Evolutionary conservation across 2,888 invertebrate species (phyloP), one percentile per base, ranked within the genome.

Genomic region (Pachymerium ferrugineum): DNA sequence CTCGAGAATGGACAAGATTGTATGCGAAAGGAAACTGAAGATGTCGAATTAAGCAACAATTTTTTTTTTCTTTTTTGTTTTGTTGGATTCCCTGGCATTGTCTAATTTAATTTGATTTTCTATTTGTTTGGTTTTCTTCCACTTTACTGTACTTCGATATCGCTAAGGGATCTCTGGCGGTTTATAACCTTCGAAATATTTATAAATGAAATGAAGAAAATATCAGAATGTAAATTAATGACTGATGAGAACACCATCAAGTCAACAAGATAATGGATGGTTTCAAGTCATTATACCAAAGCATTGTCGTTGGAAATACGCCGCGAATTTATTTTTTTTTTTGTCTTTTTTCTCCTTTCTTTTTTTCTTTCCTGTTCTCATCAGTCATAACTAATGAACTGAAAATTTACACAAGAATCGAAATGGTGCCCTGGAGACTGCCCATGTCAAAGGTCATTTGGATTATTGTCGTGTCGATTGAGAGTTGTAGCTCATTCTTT

Each of bases 21-120:
- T 74, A 74, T 47, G 74, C 74, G 12, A 74, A 73, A 70, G 74
- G 74, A 47, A 74, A 74, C 74, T 74, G 72, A 74, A 28, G 30
- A 16, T 47, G 47, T 47, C 6, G 38, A 38, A n/a, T 38, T 38
- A 47, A 47, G n/a, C n/a, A n/a, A 19, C 22, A 47, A 47, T 47
- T 47, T 47, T 47, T 47, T 47, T n/a, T 47, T 47, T 47, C 22
- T 16, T 47, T 16, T 47, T 47, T 4, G 16, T 47, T 14, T 16
- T 47, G 16, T 47, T n/a, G 16, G 14, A 33, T 42, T 42, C 42
- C 42, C 42, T 42, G 42, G 42, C 42, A 42, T 16, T 42, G 42
- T 6, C 12, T 8, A n/a, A n/a, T 42, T 42, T 42, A n/a, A 12
- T 42, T 12, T 42, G 14, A 42, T 16, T 42, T 42, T 42, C 3